Base-by-base conservation (phyloP, 2,113 vertebrate genomes). In the Nycticorax nycticorax region DNA sequence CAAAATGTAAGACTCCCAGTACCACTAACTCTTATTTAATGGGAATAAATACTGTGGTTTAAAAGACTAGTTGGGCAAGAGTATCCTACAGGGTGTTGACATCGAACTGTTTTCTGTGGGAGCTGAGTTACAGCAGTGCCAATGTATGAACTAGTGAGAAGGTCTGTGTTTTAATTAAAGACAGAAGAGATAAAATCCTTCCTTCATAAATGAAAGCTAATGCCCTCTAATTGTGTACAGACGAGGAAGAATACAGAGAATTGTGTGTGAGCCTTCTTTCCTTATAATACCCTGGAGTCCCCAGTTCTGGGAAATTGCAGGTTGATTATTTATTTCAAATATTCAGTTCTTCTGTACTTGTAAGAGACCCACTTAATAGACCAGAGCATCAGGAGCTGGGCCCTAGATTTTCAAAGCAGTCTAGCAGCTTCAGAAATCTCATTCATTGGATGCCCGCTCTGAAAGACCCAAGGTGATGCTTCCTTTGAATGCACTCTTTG, bases 101-200 rank as follows among this genome's bases (percentile, higher is more conserved):
- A 60, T 57, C 69, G 57, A 89, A 9, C 53, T 87, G 64, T 67
- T 85, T 93, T 78, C 80, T 66, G 45, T 35, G 41, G 68, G 72
- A 95, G 27, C 26, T 82, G 48, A 87, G 53, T 85, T 95, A 87
- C 5, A 76, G 77, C 27, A 72, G 22, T 48, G 69, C 16, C 33
- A 32, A 68, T 78, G 91, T 93, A 87, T 87, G 89, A 93, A 88
- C 43, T 24, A 87, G 53, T 50, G 35, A 91, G 59, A 90, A 94
- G 33, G 71, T 75, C 88, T 69, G 52, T 78, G 68, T 76, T 94
- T 97, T 97, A 96, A 96, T 97, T 95, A 97, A 85, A 97, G 82
- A 23, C 22, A 89, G 66, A 45, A 69, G 8, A 82, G 87, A 94
- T 72, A 97, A 55, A 92, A 84, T n/a, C 88, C 50, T 87, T 84